Conservation (phyloP, 2,113 vertebrate species). For the Bos indicus region DNA sequence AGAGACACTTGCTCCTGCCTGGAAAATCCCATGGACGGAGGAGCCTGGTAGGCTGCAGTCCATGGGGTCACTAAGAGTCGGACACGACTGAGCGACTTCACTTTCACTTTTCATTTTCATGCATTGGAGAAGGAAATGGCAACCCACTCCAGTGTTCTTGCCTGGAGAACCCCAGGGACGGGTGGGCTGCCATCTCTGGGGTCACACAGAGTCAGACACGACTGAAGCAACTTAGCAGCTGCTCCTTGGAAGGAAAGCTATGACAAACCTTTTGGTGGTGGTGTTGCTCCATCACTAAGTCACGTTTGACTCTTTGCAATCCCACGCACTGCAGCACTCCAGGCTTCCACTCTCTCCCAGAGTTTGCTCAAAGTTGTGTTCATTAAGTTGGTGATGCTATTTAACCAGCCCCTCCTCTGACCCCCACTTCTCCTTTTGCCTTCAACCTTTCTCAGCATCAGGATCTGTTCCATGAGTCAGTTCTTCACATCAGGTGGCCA, state of each 20-base stretch:
- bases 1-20: not conserved
- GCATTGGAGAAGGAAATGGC: too few relatives aligned
- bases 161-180: too few relatives aligned
- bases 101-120: too few relatives aligned
- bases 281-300: accelerated
- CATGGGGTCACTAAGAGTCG: too few relatives aligned
- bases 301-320: not conserved
- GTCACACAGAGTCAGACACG: too few relatives aligned
- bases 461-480: not conserved
- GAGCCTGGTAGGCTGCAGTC: too few relatives aligned
- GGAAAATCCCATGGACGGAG: too few relatives aligned
- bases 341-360: not conserved
- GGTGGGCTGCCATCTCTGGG: too few relatives aligned
- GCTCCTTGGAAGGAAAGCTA: not conserved
- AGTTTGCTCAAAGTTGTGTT: not conserved
- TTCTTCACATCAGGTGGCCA: not conserved
- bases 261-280: not conserved
- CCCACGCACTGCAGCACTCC: not conserved
- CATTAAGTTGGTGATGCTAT: not conserved
- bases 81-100: too few relatives aligned
- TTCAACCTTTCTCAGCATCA: not conserved
- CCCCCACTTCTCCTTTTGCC: not conserved
- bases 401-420: not conserved
- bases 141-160: too few relatives aligned
- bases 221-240: too few relatives aligned